Base-by-base conservation (phyloP, 2,888 invertebrate species). In the Hemithea aestivaria region DNA sequence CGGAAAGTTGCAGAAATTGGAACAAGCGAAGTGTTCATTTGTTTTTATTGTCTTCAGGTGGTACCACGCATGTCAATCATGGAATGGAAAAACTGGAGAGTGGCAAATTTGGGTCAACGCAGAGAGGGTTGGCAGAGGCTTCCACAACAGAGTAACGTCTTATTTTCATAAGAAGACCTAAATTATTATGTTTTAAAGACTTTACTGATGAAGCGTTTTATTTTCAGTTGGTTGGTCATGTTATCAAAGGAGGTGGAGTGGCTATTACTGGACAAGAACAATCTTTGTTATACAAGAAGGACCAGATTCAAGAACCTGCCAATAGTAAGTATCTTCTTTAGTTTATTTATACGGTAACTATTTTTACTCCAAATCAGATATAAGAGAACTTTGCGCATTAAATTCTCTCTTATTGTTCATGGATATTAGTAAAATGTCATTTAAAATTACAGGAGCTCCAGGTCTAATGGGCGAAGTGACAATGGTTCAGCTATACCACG, bases 31-130 rank as follows among this genome's bases (percentile, higher is more conserved):
- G 2, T 33, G 7, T 12, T 1, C 11, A 16, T 22, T 9, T n/a
- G 4, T 31, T 10, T 27, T 10, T 33, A 8, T 27, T 22, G 10
- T 23, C 20, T 26, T 16, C 67, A 91, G 93, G 45, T 95, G 95
- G 95, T 95, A 95, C 84, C 95, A 95, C 74, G 92, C 93, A 32
- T 95, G 95, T 64, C 93, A 94, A 60, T 95, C 95, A 35, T 95
- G 95, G 95, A 95, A 95, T 71, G 95, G 95, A 9, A 93, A 92
- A 68, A 94, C 95, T 5, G 95, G 95, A 30, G 95, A 95, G 78
- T 95, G 95, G 95, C 95, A 95, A 79, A 90, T 95, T 54, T 95
- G 95, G 95, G 91, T 95, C 46, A 94, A 94, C 70, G 92, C 92
- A 10, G 95, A 95, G 73, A 89, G 95, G 51, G 94, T 95, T 32